Evolutionary conservation across 2,113 vertebrate species (phyloP).

Genomic region (Noctilio leporinus): DNA sequence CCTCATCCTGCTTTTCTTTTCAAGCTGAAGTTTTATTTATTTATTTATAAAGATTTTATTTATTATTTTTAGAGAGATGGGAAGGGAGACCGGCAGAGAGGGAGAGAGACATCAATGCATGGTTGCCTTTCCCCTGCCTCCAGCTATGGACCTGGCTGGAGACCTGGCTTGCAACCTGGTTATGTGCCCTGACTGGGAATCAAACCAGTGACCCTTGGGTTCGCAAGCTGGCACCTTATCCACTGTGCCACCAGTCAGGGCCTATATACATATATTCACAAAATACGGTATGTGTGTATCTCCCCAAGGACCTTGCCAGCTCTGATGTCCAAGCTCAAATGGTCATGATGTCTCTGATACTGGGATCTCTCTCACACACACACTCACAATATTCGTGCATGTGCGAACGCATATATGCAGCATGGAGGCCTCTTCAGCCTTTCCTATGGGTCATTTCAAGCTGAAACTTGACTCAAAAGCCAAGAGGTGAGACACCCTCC

Average conservation of each 20-base stretch:
- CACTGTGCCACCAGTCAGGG: no score
- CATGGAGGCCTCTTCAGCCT: not conserved
- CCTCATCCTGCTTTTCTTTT: not conserved
- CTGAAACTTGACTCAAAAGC: not conserved
- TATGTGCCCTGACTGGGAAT: no score
- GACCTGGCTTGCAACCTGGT: no score
- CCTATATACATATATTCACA: not conserved
- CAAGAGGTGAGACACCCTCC: not conserved
- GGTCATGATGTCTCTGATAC: not conserved
- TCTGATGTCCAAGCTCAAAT: not conserved
- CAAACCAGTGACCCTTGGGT: no score
- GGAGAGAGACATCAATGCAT: no score
- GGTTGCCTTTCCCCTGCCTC: no score
- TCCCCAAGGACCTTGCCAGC: not conserved
- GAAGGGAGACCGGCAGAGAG: no score
- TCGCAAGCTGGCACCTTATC: no score
- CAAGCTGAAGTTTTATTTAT: constrained; percentile 36
- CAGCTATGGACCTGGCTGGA: no score
- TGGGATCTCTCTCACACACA: not conserved
- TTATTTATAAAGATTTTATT: no score
- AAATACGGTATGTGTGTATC: not conserved
- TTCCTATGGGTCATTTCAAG: not conserved
- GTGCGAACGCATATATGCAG: not conserved
- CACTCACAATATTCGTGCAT: not conserved
- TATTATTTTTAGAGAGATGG: no score